Conservation (phyloP, 2,797 vertebrate genomes). For the Naso thynnoides region DNA sequence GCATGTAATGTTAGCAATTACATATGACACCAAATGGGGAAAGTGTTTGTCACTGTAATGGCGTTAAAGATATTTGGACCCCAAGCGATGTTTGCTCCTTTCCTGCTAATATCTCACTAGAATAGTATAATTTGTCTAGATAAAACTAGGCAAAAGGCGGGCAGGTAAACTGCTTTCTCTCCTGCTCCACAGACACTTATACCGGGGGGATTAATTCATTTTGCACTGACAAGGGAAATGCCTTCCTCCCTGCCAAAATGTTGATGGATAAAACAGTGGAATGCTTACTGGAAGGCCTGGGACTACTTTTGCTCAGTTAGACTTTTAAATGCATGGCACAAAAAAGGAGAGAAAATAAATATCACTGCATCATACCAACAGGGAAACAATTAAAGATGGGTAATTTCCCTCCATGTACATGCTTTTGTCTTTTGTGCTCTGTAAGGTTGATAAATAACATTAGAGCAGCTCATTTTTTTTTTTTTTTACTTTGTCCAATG, state of each 20-base stretch:
- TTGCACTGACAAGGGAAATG: background rate
- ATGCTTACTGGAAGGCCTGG: background rate
- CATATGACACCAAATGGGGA: background rate
- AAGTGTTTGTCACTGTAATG: too few species aligned
- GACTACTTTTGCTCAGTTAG: slow-evolving; percentile 6
- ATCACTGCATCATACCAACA: slow-evolving; percentile 6
- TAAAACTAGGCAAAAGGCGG: background rate
- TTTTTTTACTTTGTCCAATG: too few species aligned
- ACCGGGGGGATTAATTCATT: slow-evolving; percentile 16
- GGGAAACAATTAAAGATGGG: slow-evolving; percentile 10
- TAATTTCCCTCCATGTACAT: background rate
- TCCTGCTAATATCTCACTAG: background rate
- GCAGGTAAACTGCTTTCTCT: slow-evolving; percentile 1
- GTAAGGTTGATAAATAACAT: too few species aligned
- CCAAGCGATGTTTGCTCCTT: background rate
- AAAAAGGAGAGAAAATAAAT: slow-evolving; percentile 3
- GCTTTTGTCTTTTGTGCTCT: background rate
- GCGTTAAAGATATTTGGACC: too few species aligned
- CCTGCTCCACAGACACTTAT: background rate
- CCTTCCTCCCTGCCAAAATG: background rate
- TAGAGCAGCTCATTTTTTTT: background rate
- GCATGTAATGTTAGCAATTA: background rate
- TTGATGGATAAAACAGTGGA: slow-evolving; percentile 11
- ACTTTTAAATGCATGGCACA: slow-evolving; percentile 13
- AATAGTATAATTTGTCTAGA: background rate